Conservation (phyloP, 1,140 invertebrate genomes). For the Sitodiplosis mosellana region DNA sequence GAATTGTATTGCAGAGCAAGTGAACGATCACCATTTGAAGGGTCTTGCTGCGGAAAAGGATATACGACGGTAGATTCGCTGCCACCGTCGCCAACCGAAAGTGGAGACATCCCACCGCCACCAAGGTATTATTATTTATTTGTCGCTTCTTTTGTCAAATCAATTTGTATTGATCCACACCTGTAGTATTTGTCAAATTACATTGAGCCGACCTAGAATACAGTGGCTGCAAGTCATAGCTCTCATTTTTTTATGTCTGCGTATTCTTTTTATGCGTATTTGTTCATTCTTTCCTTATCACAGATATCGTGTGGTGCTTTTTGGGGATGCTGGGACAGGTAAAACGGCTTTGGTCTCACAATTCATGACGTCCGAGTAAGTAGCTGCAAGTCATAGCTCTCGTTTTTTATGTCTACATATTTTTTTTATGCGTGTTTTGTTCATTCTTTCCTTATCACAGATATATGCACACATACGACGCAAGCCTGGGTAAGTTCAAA, state of each 20-base stretch:
- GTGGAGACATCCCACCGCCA: constrained; percentile 26
- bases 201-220: no score
- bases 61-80: constrained; percentile 46
- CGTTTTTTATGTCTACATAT: no score
- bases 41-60: constrained; percentile 61
- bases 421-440: no score
- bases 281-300: constrained; percentile 18
- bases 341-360: constrained; percentile 77
- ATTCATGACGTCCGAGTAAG: constrained; percentile 88
- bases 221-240: no score
- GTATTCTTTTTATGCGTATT: neutral
- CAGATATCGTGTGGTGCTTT: constrained; percentile 61
- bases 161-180: neutral
- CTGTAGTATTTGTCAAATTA: no score
- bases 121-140: constrained; percentile 9
- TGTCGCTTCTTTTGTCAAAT: no score
- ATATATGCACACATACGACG: constrained; percentile 84
- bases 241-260: no score
- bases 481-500: constrained; percentile 50
- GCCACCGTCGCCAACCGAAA: constrained; percentile 33
- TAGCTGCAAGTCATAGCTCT: no score
- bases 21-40: constrained; percentile 63
- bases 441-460: no score
- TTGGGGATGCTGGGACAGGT: constrained; percentile 71
- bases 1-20: constrained; percentile 48